Percentiles rank a stretch among this genome's conserved stretches.
phyloP scores from a whole-genome alignment of 2,888 invertebrate species.

The Pyrrhia umbra region DNA sequence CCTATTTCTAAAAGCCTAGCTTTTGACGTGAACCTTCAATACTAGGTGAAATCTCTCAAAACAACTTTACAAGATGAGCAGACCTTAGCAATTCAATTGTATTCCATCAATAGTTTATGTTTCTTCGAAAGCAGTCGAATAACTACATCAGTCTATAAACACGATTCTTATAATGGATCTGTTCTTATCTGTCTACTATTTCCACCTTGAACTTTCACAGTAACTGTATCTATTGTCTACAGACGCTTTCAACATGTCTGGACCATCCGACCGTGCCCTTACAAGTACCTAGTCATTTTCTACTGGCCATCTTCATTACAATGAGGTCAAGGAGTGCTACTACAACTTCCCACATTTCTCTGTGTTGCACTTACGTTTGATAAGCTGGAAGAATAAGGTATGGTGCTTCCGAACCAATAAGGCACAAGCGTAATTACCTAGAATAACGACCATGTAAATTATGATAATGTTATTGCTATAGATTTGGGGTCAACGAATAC shows the following conservation, averaged over 20 bases:
- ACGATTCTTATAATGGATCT: neutral
- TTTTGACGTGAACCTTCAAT: no score
- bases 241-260: conserved; percentile 15
- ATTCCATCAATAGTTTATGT: neutral
- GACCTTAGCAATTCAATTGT: no score
- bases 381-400: neutral
- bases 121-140: neutral
- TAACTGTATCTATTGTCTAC: conserved; percentile 8
- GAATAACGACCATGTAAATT: neutral
- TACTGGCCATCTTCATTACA: conserved; percentile 31
- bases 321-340: conserved; percentile 38
- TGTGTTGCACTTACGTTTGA: conserved; percentile 8
- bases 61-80: no score
- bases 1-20: no score
- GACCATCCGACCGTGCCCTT: conserved; percentile 34
- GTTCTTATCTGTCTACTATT: conserved; percentile 6
- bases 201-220: conserved; percentile 6
- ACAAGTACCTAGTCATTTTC: conserved; percentile 21
- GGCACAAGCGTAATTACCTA: neutral
- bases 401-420: neutral
- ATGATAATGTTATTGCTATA: neutral
- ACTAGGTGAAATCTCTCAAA: no score
- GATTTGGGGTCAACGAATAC: neutral
- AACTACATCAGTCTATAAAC: neutral
- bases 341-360: conserved; percentile 30